A percentile compares a stretch with the other conserved stretches of the same genome.
Conservation (phyloP, 2,113 vertebrate genomes). For the Chiloscyllium plagiosum region DNA sequence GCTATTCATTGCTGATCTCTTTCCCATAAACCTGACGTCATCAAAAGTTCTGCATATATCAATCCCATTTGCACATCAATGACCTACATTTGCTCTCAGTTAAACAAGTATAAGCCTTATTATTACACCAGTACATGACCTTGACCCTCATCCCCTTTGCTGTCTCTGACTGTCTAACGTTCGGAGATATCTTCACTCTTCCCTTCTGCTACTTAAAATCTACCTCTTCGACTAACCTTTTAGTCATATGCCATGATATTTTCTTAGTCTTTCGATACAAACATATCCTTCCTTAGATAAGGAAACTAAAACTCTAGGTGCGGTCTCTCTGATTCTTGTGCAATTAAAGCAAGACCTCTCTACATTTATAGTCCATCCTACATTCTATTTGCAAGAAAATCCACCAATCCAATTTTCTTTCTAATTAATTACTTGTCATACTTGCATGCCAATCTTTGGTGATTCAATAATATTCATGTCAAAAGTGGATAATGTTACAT, state of each 20-base stretch:
- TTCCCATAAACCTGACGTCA: background rate
- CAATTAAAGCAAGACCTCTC: too few relatives aligned
- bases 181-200: background rate
- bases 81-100: background rate
- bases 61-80: background rate
- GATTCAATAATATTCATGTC: background rate
- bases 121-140: background rate
- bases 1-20: background rate
- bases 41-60: background rate
- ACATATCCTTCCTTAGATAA: background rate
- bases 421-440: background rate
- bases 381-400: too few relatives aligned
- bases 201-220: background rate
- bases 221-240: background rate
- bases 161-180: background rate
- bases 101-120: background rate
- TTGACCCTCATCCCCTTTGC: background rate
- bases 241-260: background rate
- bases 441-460: background rate
- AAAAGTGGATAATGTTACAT: background rate
- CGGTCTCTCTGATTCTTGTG: too few relatives aligned
- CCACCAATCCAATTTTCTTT: background rate
- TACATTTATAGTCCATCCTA: too few relatives aligned
- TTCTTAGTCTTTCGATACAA: background rate
- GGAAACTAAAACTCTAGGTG: background rate